Base-by-base conservation (phyloP, 2,797 vertebrate species). In the Phrynocephalus guinanensis region DNA sequence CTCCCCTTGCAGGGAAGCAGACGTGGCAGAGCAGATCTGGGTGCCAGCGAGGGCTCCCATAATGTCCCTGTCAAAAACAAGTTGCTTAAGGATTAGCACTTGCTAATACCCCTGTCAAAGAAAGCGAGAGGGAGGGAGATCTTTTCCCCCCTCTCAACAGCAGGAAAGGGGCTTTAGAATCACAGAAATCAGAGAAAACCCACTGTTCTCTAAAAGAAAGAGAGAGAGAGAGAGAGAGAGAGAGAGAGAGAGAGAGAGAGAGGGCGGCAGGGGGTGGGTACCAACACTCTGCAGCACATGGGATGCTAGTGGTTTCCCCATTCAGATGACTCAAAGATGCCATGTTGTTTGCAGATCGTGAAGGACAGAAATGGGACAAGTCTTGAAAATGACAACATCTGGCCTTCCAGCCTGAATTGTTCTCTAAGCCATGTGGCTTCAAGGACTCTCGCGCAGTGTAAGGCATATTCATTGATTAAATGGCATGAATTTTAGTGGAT, bases 41-140 rank as follows among this genome's bases (percentile, higher is more conserved):
- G 50, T 5, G 6, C 52, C 1, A 52, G 33, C 26, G 60, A 10
- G 15, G 22, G 95, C 91, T 95, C 91, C 93, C 85, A 70, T 90
- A 95, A 96, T 95, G 94, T 91, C 89, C 94, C 93, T 95, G 95
- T 96, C 96, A 97, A 96, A 44, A 97, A 96, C 95, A 96, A 96
- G 95, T 95, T 94, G 94, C 95, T 93, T 91, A 93, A 95, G 95
- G 96, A 96, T 97, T 96, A 96, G 94, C 82, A 92, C 84, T 87
- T 89, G 92, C 89, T 94, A 96, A 96, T 96, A 95, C 95, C 94
- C 93, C 94, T 89, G 91, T 92, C 96, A 95, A 93, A 96, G 90
- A 94, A 56, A 56, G 52, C 52, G 10, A 56, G 52, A 56, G 52
- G 13, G 52, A 13, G 52, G 13, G 52, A 52, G 77, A 30, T 60